These are phyloP conservation scores for Euphonia xanthogaster DNA, from an alignment of 2,797 vertebrate genomes.

Conservation along the genomic window DNA sequence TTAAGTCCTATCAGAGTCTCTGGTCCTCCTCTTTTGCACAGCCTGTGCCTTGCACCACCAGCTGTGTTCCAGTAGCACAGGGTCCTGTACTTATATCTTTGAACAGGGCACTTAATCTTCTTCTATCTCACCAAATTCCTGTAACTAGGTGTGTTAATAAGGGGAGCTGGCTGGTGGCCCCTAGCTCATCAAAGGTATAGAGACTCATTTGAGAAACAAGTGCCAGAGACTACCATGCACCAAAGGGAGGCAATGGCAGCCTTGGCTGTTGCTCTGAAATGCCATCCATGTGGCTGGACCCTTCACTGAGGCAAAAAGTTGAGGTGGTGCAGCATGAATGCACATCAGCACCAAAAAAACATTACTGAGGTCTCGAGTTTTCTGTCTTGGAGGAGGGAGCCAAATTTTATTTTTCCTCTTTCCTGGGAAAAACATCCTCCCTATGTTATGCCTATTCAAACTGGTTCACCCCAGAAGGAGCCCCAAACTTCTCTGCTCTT, in stretches of 20 bases:
- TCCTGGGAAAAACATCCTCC: not conserved
- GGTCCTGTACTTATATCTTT: not conserved
- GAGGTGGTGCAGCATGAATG: not conserved
- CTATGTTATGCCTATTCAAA: not conserved
- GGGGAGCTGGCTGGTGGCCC: not conserved
- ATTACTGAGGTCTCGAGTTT: not conserved
- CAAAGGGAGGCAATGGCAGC: not conserved
- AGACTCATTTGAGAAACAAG: not conserved
- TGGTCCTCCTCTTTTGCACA: not conserved
- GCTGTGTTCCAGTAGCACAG: fast-evolving
- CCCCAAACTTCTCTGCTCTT: slow-evolving; percentile 14
- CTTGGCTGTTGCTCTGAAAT: not conserved
- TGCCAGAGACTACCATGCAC: not conserved
- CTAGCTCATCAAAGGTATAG: not conserved
- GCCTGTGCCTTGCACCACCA: not conserved
- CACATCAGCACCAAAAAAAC: not conserved
- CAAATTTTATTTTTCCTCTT: not conserved
- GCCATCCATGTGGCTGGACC: not conserved
- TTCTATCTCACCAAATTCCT: not conserved
- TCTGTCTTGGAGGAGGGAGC: not conserved
- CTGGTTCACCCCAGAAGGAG: slow-evolving; percentile 15
- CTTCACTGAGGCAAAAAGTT: not conserved
- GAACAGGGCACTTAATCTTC: not conserved
- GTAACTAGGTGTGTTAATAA: not conserved
- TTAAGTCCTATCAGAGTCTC: not conserved